phyloP scores from a whole-genome alignment of 92 coral and sea anemone species.

The Bergia sp. region DNA sequence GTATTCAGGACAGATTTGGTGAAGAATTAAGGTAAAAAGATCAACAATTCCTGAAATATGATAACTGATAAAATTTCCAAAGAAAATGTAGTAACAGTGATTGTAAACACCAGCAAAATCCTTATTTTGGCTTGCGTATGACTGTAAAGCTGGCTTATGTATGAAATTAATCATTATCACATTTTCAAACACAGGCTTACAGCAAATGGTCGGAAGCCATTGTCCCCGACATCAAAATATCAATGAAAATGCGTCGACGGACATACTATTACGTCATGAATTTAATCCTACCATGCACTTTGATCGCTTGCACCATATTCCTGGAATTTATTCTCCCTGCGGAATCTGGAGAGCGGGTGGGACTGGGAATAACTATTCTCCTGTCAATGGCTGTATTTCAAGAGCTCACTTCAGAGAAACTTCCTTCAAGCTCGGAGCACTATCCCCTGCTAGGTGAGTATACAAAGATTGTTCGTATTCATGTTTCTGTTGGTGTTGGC shows the following conservation, averaged over 20 bases:
- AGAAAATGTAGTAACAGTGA: too few species aligned
- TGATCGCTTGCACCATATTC: slow-evolving; percentile 91
- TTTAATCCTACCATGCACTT: slow-evolving; percentile 84
- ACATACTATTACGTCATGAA: slow-evolving; percentile 94
- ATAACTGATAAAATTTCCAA: too few species aligned
- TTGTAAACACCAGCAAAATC: too few species aligned
- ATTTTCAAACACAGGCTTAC: not conserved
- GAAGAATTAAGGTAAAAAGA: too few species aligned
- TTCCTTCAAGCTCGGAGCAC: slow-evolving; percentile 94
- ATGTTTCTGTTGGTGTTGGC: too few species aligned
- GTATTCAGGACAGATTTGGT: too few species aligned
- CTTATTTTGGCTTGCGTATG: not conserved
- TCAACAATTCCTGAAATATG: too few species aligned
- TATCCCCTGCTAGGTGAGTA: slow-evolving; percentile 80
- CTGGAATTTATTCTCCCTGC: slow-evolving; percentile 94
- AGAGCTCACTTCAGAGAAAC: slow-evolving; percentile 88
- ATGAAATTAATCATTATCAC: not conserved
- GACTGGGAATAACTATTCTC: slow-evolving; percentile 85
- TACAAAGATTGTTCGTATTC: not conserved
- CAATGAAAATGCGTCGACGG: slow-evolving; percentile 75
- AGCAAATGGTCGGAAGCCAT: slow-evolving; percentile 20
- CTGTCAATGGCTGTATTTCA: slow-evolving; percentile 93
- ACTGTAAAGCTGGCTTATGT: not conserved
- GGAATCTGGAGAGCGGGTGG: slow-evolving; percentile 93
- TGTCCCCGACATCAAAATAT: slow-evolving; percentile 69